Evolutionary conservation across 2,797 vertebrate genomes (phyloP).

Genomic region (Anolis apletophallus): DNA sequence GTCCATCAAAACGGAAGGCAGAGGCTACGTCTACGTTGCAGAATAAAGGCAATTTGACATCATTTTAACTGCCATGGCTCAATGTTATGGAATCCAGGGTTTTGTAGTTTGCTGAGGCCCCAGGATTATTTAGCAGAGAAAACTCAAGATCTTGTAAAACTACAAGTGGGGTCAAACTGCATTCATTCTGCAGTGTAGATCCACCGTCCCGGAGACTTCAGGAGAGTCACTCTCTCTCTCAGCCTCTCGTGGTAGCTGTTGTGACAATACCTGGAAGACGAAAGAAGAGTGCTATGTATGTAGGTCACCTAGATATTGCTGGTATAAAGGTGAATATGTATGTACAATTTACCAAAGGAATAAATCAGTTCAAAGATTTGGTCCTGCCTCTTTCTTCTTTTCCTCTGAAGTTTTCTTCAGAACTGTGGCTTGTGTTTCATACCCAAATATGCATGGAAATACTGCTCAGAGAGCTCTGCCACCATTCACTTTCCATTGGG

Average conservation of each 20-base stretch:
- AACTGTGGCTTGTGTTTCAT: constrained; percentile 11
- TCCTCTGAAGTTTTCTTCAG: background rate
- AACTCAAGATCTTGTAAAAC: too few species aligned
- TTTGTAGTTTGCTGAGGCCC: background rate
- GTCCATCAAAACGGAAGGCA: background rate
- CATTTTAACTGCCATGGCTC: too few species aligned
- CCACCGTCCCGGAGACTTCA: background rate
- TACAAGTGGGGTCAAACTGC: too few species aligned
- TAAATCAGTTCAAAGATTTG: background rate
- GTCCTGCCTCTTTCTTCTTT: background rate
- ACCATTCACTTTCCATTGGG: background rate
- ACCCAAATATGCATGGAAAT: background rate
- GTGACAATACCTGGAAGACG: background rate
- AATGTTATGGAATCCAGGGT: background rate
- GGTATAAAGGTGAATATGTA: background rate
- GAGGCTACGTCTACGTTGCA: background rate
- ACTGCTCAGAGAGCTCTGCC: background rate
- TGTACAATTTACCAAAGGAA: background rate
- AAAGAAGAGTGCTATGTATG: background rate
- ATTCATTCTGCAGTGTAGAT: too few species aligned
- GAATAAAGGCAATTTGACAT: too few species aligned
- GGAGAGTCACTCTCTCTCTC: background rate
- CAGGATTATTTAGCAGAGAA: too few species aligned
- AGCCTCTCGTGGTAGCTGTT: background rate
- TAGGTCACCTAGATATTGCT: background rate